Percentiles rank a stretch among this genome's conserved stretches.
Evolutionary conservation across 2,797 vertebrate genomes (phyloP).

Genomic region (Crenuchus spilurus): DNA sequence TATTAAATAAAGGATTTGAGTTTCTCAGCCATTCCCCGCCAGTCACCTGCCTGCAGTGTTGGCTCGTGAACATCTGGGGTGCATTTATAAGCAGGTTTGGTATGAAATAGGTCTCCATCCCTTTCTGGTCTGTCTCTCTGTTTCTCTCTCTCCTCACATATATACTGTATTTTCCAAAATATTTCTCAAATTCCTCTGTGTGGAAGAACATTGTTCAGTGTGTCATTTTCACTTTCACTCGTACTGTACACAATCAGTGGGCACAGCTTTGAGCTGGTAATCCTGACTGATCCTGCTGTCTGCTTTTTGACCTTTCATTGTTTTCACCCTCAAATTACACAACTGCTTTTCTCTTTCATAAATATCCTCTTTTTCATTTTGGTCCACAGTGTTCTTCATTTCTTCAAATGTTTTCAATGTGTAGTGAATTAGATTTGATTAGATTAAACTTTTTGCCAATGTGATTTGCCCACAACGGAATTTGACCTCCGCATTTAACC

Average conservation of each 20-base stretch:
- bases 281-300: not conserved
- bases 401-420: too few species aligned
- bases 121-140: not conserved
- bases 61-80: conserved; percentile 5
- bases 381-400: not conserved
- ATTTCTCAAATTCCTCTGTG: too few species aligned
- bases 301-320: not conserved
- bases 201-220: too few species aligned
- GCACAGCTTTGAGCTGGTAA: not conserved
- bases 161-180: too few species aligned
- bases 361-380: not conserved
- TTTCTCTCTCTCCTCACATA: not conserved
- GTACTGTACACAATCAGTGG: not conserved
- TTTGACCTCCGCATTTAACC: too few species aligned
- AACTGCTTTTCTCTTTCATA: not conserved
- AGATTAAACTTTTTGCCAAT: too few species aligned
- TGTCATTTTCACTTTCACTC: too few species aligned
- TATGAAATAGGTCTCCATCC: not conserved
- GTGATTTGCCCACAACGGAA: too few species aligned
- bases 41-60: conserved; percentile 5
- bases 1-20: not conserved
- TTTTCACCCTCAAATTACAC: not conserved
- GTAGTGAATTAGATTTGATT: too few species aligned
- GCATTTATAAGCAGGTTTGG: conserved; percentile 15
- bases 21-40: not conserved